Conservation (phyloP, 2,113 vertebrate species). For the Oncorhynchus clarkii region DNA sequence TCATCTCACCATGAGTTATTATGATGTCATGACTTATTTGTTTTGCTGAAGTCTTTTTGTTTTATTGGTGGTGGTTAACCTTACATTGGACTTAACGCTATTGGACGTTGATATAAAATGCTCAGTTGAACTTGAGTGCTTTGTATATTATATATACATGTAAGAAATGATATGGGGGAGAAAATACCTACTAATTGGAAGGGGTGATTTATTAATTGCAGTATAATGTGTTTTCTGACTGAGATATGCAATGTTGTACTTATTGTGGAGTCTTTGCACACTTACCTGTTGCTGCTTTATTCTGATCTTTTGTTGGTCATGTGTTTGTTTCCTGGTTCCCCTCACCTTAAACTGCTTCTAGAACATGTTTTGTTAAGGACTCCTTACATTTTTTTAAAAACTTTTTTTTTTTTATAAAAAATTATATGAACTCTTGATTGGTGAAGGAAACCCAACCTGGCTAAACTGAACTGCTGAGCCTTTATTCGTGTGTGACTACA, state of each 20-base stretch:
- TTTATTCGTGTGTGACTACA: neutral
- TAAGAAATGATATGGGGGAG: slow-evolving; percentile 24
- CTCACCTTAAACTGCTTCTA: too few species aligned
- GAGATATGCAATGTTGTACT: slow-evolving; percentile 4
- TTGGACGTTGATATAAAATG: slow-evolving; percentile 16
- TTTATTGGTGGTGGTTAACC: slow-evolving; percentile 1
- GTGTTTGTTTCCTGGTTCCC: neutral
- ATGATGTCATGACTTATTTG: too few species aligned
- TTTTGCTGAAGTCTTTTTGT: neutral
- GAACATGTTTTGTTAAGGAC: too few species aligned
- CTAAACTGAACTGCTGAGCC: neutral
- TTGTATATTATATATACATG: slow-evolving; percentile 68
- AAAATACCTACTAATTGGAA: slow-evolving; percentile 21
- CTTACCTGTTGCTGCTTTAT: slow-evolving; percentile 17
- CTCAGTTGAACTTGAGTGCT: slow-evolving; percentile 33
- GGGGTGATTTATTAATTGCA: slow-evolving; percentile 17
- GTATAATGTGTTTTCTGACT: slow-evolving; percentile 2
- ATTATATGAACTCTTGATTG: neutral
- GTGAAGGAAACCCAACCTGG: neutral
- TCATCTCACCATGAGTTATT: neutral
- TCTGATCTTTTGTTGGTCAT: neutral
- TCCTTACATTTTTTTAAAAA: too few species aligned
- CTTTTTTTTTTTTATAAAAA: too few species aligned
- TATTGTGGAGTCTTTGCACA: neutral
- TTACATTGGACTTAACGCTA: slow-evolving; percentile 2